Evolutionary conservation across 2,113 vertebrate species (phyloP).

Genomic region (Candoia aspera): DNA sequence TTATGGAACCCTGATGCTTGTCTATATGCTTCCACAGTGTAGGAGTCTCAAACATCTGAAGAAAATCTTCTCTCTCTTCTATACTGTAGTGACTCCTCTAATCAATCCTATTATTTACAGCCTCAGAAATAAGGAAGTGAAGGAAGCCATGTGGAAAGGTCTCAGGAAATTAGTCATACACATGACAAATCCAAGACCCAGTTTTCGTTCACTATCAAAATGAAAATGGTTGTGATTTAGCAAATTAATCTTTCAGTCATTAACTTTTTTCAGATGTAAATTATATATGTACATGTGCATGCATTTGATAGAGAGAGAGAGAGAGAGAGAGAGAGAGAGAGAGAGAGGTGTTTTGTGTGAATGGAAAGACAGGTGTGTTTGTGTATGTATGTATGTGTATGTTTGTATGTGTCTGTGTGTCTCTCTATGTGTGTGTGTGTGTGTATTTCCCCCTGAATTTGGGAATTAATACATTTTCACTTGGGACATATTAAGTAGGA

Average conservation of each 20-base stretch:
- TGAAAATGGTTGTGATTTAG: neutral
- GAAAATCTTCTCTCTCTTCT: neutral
- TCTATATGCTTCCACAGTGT: neutral
- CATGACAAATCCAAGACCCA: neutral
- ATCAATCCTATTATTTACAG: neutral
- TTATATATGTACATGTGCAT: neutral
- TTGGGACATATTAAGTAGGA: neutral
- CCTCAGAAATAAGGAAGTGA: slow-evolving; percentile 24
- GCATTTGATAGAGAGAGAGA: too few relatives aligned
- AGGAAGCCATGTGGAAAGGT: neutral
- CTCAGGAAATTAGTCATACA: neutral
- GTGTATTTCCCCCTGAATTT: neutral
- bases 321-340: too few relatives aligned
- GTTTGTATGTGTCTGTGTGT: too few relatives aligned
- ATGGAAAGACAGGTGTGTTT: neutral
- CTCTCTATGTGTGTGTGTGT: too few relatives aligned
- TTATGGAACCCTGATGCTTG: neutral
- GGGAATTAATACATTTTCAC: neutral
- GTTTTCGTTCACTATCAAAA: neutral
- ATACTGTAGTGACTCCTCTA: neutral
- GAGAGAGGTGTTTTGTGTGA: neutral
- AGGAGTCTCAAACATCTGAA: neutral
- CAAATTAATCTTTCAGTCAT: neutral
- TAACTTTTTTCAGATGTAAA: neutral
- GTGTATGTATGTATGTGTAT: too few relatives aligned